Percentiles rank a stretch among this genome's conserved stretches.
Evolutionary conservation across 2,888 invertebrate genomes (phyloP).

Genomic region (Athetis lepigone): DNA sequence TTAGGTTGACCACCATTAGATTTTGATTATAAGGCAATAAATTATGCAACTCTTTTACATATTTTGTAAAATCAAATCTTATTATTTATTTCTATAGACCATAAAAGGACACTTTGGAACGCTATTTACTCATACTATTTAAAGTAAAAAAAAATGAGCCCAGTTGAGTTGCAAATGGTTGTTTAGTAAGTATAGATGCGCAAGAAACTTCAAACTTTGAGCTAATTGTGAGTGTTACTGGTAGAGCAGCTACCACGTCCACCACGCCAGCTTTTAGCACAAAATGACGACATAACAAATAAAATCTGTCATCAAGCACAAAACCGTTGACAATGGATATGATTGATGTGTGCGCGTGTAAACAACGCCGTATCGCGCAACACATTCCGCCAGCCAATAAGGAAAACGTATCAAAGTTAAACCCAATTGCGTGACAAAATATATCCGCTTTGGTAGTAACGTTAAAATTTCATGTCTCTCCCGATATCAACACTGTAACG

Average conservation of each 20-base stretch:
- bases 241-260: background rate
- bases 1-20: too few relatives aligned
- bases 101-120: too few relatives aligned
- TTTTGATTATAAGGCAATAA: too few relatives aligned
- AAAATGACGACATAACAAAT: background rate
- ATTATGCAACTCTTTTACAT: too few relatives aligned
- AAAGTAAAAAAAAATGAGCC: too few relatives aligned
- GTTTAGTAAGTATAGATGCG: too few relatives aligned
- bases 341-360: slow-evolving; percentile 49
- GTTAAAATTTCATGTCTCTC: slow-evolving; percentile 51
- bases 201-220: too few relatives aligned
- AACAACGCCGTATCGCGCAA: slow-evolving; percentile 43
- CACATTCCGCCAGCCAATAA: slow-evolving; percentile 51
- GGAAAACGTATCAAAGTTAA: slow-evolving; percentile 62
- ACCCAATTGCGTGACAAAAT: slow-evolving; percentile 57
- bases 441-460: slow-evolving; percentile 44
- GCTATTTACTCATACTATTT: too few relatives aligned
- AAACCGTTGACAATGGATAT: slow-evolving; percentile 18
- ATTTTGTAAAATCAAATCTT: too few relatives aligned
- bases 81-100: too few relatives aligned
- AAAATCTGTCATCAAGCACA: background rate
- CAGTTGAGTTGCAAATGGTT: too few relatives aligned
- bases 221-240: background rate
- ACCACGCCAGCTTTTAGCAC: background rate
- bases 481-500: slow-evolving; percentile 70